phyloP scores from a whole-genome alignment of 2,113 vertebrate genomes.

The Silurus asotus region DNA sequence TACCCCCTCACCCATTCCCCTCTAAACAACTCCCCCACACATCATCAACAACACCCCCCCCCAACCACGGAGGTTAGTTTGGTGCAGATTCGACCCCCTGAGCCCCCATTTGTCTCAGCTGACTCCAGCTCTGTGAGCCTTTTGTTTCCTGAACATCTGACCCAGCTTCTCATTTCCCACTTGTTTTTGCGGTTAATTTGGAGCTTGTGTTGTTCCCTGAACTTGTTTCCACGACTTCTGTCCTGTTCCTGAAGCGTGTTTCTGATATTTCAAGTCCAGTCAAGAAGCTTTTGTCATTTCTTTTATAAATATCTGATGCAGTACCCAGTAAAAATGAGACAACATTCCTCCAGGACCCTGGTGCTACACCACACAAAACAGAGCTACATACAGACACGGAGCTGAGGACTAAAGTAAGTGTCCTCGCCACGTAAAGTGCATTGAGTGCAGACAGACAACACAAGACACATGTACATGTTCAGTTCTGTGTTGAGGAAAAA shows the following conservation, averaged over 20 bases:
- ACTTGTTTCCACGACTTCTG: background rate
- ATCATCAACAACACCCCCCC: background rate
- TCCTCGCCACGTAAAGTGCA: no score
- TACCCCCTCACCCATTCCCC: background rate
- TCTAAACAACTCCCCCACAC: background rate
- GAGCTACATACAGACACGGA: no score
- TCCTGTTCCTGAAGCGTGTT: background rate
- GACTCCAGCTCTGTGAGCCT: slow-evolving; percentile 44
- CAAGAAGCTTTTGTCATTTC: no score
- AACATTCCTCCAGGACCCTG: no score
- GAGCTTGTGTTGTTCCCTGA: background rate
- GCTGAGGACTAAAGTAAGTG: no score
- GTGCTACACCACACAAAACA: no score
- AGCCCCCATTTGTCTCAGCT: slow-evolving; percentile 48
- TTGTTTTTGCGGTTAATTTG: slow-evolving; percentile 5
- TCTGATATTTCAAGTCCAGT: no score
- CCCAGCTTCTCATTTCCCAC: slow-evolving; percentile 33
- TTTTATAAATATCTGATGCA: no score
- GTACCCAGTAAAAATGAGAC: no score
- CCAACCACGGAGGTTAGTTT: background rate
- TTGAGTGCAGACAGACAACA: no score
- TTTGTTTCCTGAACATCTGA: slow-evolving; percentile 47
- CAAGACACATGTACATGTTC: no score
- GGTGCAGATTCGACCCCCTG: background rate
- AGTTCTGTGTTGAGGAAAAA: no score